These are phyloP conservation scores for Sandelia bainsii DNA, from an alignment of 2,797 vertebrate species.

Conservation along the genomic window DNA sequence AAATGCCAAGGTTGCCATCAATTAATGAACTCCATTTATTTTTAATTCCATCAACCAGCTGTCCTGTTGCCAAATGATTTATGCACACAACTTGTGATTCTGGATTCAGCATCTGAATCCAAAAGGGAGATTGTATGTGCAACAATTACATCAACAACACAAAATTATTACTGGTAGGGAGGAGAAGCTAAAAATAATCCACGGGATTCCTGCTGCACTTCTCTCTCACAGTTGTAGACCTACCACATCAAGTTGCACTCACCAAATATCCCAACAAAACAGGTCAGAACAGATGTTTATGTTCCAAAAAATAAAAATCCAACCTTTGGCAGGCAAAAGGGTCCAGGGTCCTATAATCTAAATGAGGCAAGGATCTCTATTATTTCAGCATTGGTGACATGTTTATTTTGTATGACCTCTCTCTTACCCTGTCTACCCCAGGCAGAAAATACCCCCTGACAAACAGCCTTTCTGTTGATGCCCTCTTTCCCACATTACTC, in stretches of 20 bases:
- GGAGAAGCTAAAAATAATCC: slow-evolving; percentile 63
- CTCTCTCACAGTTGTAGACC: slow-evolving; percentile 46
- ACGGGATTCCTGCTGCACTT: slow-evolving; percentile 32
- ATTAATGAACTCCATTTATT: slow-evolving; percentile 4
- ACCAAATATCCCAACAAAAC: slow-evolving; percentile 47
- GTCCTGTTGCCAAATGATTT: background rate
- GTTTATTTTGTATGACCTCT: slow-evolving; percentile 79
- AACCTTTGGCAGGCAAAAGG: slow-evolving; percentile 39
- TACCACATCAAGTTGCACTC: slow-evolving; percentile 43
- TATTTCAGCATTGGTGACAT: slow-evolving; percentile 71
- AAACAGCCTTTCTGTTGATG: slow-evolving; percentile 68
- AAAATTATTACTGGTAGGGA: slow-evolving; percentile 21
- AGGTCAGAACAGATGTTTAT: slow-evolving; percentile 66
- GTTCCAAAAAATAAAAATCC: slow-evolving; percentile 47
- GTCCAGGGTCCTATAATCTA: slow-evolving; percentile 32
- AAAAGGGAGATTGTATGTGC: slow-evolving; percentile 21
- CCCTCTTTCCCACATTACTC: slow-evolving; percentile 82
- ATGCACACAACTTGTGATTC: background rate
- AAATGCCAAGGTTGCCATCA: slow-evolving; percentile 1
- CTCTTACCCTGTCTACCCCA: slow-evolving; percentile 59
- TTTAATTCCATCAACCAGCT: slow-evolving; percentile 11
- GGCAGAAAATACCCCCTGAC: slow-evolving; percentile 61
- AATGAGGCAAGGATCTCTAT: slow-evolving; percentile 67
- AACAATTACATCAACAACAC: slow-evolving; percentile 24
- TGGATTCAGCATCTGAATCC: slow-evolving; percentile 12